These are phyloP conservation scores for Danaus plexippus DNA, from an alignment of 1,140 invertebrate genomes.

Conservation along the genomic window DNA sequence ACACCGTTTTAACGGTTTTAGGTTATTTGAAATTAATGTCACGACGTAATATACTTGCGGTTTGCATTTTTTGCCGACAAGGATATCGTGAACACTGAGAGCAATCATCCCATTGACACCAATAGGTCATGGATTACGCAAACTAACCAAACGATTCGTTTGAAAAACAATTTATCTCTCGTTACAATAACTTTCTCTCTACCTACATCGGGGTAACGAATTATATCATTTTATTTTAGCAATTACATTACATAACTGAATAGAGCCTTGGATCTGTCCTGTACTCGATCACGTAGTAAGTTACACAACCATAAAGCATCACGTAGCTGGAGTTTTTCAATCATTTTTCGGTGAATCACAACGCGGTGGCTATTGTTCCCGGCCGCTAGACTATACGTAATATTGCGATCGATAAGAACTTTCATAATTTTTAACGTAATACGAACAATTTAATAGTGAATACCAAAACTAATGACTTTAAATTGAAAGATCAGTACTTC, in stretches of 20 bases:
- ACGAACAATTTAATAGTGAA: conserved; percentile 35
- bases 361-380: conserved; percentile 31
- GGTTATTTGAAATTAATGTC: too few relatives aligned
- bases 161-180: background rate
- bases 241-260: conserved; percentile 63
- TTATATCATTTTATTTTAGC: conserved; percentile 56
- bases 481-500: conserved; percentile 15
- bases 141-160: too few relatives aligned
- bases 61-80: too few relatives aligned
- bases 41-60: too few relatives aligned
- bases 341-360: conserved; percentile 50
- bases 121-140: too few relatives aligned
- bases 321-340: conserved; percentile 51
- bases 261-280: conserved; percentile 37
- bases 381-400: conserved; percentile 31
- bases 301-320: conserved; percentile 57
- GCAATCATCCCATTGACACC: too few relatives aligned
- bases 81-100: too few relatives aligned
- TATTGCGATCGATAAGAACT: conserved; percentile 41
- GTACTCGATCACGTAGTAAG: conserved; percentile 57
- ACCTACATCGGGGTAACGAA: conserved; percentile 31
- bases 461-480: conserved; percentile 39
- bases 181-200: conserved; percentile 48
- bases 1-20: too few relatives aligned
- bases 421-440: conserved; percentile 53